These are phyloP conservation scores for Eumaeus atala DNA, from an alignment of 1,140 invertebrate species.

Conservation along the genomic window DNA sequence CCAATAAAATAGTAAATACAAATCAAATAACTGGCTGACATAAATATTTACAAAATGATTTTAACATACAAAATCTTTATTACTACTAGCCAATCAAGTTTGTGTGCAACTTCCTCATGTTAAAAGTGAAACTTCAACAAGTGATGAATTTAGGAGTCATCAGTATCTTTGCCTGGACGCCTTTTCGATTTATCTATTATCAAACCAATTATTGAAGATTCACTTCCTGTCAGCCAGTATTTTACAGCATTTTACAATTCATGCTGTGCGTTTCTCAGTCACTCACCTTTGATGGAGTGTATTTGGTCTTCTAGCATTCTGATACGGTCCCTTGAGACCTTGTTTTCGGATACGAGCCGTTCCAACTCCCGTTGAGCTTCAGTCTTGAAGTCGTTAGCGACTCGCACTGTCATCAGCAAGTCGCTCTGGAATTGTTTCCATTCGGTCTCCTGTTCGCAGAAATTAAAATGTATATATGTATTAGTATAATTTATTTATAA, in stretches of 20 bases:
- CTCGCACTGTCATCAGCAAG: constrained; percentile 92
- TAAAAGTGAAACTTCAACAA: not conserved
- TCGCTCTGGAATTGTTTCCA: constrained; percentile 97
- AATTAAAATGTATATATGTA: too few relatives aligned
- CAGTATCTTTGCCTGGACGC: too few relatives aligned
- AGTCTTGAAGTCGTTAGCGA: constrained; percentile 95
- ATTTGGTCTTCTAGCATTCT: constrained; percentile 85
- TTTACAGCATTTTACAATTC: constrained; percentile 8
- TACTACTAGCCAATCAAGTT: constrained; percentile 1
- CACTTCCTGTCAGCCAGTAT: constrained; percentile 10
- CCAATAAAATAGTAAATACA: constrained; percentile 10
- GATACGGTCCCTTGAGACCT: constrained; percentile 84
- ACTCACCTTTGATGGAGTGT: constrained; percentile 84
- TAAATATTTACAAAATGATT: constrained; percentile 3
- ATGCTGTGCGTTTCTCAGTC: not conserved
- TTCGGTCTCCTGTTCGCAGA: constrained; percentile 78
- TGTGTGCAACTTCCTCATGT: not conserved
- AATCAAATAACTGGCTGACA: constrained; percentile 10
- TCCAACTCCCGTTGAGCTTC: constrained; percentile 90
- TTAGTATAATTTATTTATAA: too few relatives aligned
- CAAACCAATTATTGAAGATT: not conserved
- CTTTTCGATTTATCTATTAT: not conserved
- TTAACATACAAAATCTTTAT: not conserved
- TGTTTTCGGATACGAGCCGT: constrained; percentile 87
- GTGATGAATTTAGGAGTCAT: constrained; percentile 1